Evolutionary conservation across 2,797 vertebrate genomes (phyloP), one percentile per base, ranked within the genome.

Genomic region (Poeciliopsis gracilis): DNA sequence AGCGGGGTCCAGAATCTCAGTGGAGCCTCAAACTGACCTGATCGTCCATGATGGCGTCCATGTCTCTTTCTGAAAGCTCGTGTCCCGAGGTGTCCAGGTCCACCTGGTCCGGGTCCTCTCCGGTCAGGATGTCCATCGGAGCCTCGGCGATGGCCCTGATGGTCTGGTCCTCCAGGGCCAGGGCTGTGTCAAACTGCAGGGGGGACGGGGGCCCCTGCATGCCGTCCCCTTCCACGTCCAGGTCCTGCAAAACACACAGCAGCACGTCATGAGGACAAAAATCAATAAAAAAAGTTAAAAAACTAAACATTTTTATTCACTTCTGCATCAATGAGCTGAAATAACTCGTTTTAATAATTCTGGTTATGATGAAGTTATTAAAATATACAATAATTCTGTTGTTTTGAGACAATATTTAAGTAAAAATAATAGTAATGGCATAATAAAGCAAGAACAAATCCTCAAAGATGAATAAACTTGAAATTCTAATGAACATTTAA

Each of bases 121-220:
- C 95, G 0, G 96, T 96, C 84, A 97, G 92, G 49, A 97, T 96
- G 92, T 97, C 96, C 91, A 97, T 95, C 1, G 97, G 94, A 10
- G 96, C 95, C 88, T 97, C 97, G 0, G 97, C 95, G 20, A 97
- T 94, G 53, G 97, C 98, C 78, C 95, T 92, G 74, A 97, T 94
- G 69, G 97, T 95, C 59, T 96, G 97, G 77, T 98, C 97, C 88
- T 97, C 97, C 72, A 97, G 93, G 25, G 94, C 95, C 38, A 97
- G 86, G 0, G 98, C 97, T 0, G 97, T 97, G 81, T 99, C 98
- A 25, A 98, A 98, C 88, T 98, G 97, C 72, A 99, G 93, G 0
- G 98, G 98, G 46, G 98, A 99, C 0, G 97, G 98, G 3, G 98
- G 98, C 18, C 97, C 97, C 88, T 98, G 98, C 96, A 97, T 93